These are phyloP conservation scores for Enteromius argenteus DNA, from an alignment of 2,797 vertebrate species.

Conservation along the genomic window DNA sequence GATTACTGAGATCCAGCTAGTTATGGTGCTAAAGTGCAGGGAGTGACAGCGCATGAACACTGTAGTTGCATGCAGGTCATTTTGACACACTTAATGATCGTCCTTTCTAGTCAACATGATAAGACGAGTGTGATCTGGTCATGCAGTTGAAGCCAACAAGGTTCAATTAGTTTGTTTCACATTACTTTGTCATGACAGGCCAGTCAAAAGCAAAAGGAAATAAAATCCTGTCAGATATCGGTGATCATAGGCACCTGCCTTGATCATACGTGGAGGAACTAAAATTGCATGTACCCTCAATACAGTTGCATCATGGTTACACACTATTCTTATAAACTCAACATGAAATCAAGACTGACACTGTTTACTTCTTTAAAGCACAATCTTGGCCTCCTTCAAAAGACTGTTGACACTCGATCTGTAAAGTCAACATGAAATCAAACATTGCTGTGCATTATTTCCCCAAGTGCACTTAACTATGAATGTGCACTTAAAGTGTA, in stretches of 20 bases:
- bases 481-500: neutral
- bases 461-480: neutral
- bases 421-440: neutral
- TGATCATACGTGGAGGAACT: constrained; percentile 56
- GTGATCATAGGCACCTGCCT: constrained; percentile 59
- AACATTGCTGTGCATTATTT: neutral
- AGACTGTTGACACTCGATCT: neutral
- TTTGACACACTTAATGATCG: neutral
- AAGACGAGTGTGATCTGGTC: constrained; percentile 55
- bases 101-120: constrained; percentile 53
- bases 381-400: neutral
- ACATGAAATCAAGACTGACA: constrained; percentile 16
- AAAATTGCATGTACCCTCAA: constrained; percentile 33
- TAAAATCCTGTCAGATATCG: constrained; percentile 52
- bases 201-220: constrained; percentile 54
- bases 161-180: constrained; percentile 64
- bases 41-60: constrained; percentile 2
- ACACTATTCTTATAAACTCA: constrained; percentile 1
- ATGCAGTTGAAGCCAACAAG: constrained; percentile 55
- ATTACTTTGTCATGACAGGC: constrained; percentile 42
- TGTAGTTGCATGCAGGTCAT: neutral
- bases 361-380: neutral
- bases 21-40: constrained; percentile 53
- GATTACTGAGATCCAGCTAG: neutral
- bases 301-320: constrained; percentile 54